Conservation (phyloP, 2,797 vertebrate genomes). For the Hafferia zeledoni region DNA sequence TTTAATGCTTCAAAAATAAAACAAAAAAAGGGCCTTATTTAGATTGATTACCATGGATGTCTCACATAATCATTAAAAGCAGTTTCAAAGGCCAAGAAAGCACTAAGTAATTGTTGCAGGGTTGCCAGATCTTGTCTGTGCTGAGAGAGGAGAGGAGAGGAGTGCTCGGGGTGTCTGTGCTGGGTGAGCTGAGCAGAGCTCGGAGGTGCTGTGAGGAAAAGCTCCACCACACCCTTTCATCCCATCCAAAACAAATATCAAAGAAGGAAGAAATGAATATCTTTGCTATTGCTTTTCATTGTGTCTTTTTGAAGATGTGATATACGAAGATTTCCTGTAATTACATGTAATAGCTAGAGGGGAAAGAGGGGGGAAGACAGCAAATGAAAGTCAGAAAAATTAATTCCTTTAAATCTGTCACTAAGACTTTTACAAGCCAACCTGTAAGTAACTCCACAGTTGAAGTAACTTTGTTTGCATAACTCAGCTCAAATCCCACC, state of each 20-base stretch:
- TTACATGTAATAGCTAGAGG: constrained; percentile 50
- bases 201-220: neutral
- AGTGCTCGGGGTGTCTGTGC: neutral
- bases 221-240: neutral
- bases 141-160: neutral
- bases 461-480: constrained; percentile 25
- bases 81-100: neutral
- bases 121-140: neutral
- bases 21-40: neutral
- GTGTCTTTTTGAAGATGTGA: constrained; percentile 57
- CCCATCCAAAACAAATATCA: constrained; percentile 52
- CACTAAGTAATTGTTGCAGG: neutral
- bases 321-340: constrained; percentile 54
- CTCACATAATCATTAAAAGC: constrained; percentile 11
- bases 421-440: constrained; percentile 1
- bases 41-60: neutral
- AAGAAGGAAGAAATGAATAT: constrained; percentile 10
- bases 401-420: constrained; percentile 56
- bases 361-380: neutral
- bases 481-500: constrained; percentile 35
- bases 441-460: constrained; percentile 36
- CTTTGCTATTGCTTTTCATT: constrained; percentile 22
- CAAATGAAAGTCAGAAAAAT: constrained; percentile 13
- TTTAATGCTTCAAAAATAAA: neutral
- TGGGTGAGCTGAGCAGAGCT: neutral